These are phyloP conservation scores for Esox lucius DNA, from an alignment of 2,797 vertebrate genomes.

Conservation along the genomic window DNA sequence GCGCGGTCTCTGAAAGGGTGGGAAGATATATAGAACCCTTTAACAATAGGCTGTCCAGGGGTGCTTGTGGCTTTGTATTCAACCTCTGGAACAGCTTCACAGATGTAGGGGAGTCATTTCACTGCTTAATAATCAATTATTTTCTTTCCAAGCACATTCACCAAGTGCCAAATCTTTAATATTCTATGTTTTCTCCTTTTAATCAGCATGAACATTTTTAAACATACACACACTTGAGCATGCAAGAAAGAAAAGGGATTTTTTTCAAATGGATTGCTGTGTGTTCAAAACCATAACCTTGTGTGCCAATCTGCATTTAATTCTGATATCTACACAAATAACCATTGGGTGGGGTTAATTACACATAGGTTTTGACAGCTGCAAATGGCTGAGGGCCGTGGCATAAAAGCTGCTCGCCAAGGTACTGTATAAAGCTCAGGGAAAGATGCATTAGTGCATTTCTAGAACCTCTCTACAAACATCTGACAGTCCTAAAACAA, in stretches of 20 bases:
- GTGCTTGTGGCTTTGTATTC: neutral
- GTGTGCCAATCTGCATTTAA: neutral
- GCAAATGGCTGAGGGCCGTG: neutral
- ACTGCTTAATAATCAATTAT: slow-evolving; percentile 21
- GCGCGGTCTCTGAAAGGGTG: neutral
- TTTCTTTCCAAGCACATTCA: slow-evolving; percentile 13
- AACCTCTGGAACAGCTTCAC: neutral
- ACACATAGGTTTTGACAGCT: neutral
- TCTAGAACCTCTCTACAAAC: neutral
- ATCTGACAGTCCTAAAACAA: neutral
- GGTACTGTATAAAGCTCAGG: neutral
- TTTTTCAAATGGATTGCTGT: neutral
- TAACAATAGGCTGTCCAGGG: no score
- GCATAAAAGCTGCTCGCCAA: neutral
- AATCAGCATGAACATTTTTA: neutral
- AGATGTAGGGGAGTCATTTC: slow-evolving; percentile 8
- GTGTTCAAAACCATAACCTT: neutral
- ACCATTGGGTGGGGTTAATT: neutral
- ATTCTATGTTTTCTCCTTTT: neutral
- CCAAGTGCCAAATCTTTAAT: neutral
- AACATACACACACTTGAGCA: neutral
- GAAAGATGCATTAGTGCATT: neutral
- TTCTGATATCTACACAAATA: neutral
- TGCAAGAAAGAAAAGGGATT: neutral
- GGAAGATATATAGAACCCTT: no score